phyloP scores from a whole-genome alignment of 2,113 vertebrate genomes.

The Odontophorus gujanensis region DNA sequence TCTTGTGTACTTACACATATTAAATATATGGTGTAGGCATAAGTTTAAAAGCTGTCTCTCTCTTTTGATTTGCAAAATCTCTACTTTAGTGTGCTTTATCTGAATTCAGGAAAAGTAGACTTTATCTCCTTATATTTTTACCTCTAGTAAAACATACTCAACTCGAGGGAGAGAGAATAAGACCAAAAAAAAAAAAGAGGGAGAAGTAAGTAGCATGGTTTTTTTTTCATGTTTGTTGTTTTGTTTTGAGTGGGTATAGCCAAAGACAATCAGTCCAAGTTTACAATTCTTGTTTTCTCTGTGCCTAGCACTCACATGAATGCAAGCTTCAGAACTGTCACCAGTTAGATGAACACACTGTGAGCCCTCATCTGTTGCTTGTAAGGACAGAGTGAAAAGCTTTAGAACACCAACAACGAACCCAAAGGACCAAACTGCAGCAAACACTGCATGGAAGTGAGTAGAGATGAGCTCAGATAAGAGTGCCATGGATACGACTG shows the following conservation, averaged over 20 bases:
- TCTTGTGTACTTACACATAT: not conserved
- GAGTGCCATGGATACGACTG: not conserved
- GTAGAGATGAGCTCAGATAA: not conserved
- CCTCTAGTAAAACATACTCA: not conserved
- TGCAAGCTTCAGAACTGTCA: not conserved
- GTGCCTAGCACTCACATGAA: not conserved
- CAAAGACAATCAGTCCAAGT: not conserved
- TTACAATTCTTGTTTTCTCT: not conserved
- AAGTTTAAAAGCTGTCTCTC: not conserved
- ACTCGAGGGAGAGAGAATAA: not conserved
- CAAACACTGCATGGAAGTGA: not conserved
- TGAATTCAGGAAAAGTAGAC: not conserved
- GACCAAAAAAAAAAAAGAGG: not conserved
- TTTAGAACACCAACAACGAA: not conserved
- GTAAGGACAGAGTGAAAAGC: not conserved
- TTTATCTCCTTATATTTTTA: not conserved
- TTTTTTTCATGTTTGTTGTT: rapidly evolving
- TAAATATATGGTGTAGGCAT: not conserved
- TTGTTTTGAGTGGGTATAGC: not conserved
- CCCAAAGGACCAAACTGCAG: not conserved
- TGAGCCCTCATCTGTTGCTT: not conserved
- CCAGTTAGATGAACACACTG: not conserved
- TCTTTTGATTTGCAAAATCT: not conserved
- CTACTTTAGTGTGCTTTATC: not conserved
- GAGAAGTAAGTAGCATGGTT: not conserved